These are phyloP conservation scores for Drosophila sp. DNA, from an alignment of 1,140 invertebrate genomes.

Conservation along the genomic window DNA sequence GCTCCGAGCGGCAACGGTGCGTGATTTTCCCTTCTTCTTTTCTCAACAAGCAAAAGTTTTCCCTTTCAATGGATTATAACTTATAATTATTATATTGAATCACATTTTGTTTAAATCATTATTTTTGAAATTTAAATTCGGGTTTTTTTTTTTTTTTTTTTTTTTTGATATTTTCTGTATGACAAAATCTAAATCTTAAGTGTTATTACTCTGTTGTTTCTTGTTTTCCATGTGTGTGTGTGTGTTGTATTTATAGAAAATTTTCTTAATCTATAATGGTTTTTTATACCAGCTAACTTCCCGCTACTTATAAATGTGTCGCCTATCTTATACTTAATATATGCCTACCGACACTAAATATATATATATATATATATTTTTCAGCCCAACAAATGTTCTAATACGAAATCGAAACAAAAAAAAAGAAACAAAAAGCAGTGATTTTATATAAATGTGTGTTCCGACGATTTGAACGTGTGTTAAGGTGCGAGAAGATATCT, in stretches of 20 bases:
- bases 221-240: constrained; percentile 11
- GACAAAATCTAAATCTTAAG: not conserved
- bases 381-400: constrained; percentile 54
- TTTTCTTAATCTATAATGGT: constrained; percentile 17
- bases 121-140: not conserved
- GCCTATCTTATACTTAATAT: constrained; percentile 51
- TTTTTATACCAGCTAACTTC: constrained; percentile 6
- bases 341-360: constrained; percentile 52
- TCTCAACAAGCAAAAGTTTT: constrained; percentile 18
- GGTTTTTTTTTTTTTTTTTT: not conserved
- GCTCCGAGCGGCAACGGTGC: constrained; percentile 65
- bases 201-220: not conserved
- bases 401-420: constrained; percentile 34
- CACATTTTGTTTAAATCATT: not conserved
- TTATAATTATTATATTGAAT: constrained; percentile 10
- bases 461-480: constrained; percentile 53
- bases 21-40: constrained; percentile 29
- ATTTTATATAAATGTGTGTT: constrained; percentile 65
- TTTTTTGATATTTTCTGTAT: not conserved
- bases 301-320: constrained; percentile 65
- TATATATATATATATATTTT: constrained; percentile 55
- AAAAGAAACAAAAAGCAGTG: constrained; percentile 30
- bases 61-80: not conserved
- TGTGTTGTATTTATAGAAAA: constrained; percentile 18
- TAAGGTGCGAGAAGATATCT: constrained; percentile 50